Base-by-base conservation (phyloP, 2,797 vertebrate genomes). In the Pangasius djambal region DNA sequence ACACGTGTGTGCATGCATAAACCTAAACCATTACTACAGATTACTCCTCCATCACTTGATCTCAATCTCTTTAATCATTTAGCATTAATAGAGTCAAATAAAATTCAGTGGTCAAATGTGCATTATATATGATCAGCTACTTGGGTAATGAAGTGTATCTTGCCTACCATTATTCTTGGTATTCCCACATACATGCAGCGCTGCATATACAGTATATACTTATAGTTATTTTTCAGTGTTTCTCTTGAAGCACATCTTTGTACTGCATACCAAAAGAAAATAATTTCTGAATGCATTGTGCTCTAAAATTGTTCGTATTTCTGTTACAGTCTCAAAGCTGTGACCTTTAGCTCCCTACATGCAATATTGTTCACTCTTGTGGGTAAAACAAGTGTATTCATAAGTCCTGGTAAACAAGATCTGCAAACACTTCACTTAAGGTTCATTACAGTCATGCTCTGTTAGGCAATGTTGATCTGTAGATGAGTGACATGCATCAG, bases 381-480 rank as follows among this genome's bases (percentile, higher is more conserved):
- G 18, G 28, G 16, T 69, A 52, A 85, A 69, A 85, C n/a, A 52
- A 85, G 63, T 48, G 59, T n/a, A 83, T 84, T 69, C 25, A 25
- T 82, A 82, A 28, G 57, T 63, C 18, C 37, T 52, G 65, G 48
- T 69, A 52, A 85, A 85, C n/a, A 85, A 85, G 63, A 85, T 85
- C n/a, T 6, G 83, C 44, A 37, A 83, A 83, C 22, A n/a, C 37
- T 63, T 75, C 13, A 28, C 52, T 57, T 63, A 37, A 61, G 72
- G 78, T 86, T 79, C 81, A 86, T 83, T 52, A 61, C 78, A 83
- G 31, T 72, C 82, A 52, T 63, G 85, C 70, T 86, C 52, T 72
- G 50, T 88, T 87, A 89, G 85, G 37, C 52, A 50, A 34, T 40
- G 84, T 37, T 79, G 63, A 77, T 79, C 74, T 87, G 70, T 40